Evolutionary conservation across 1,140 invertebrate genomes (phyloP).

Genomic region (Apis dorsata): DNA sequence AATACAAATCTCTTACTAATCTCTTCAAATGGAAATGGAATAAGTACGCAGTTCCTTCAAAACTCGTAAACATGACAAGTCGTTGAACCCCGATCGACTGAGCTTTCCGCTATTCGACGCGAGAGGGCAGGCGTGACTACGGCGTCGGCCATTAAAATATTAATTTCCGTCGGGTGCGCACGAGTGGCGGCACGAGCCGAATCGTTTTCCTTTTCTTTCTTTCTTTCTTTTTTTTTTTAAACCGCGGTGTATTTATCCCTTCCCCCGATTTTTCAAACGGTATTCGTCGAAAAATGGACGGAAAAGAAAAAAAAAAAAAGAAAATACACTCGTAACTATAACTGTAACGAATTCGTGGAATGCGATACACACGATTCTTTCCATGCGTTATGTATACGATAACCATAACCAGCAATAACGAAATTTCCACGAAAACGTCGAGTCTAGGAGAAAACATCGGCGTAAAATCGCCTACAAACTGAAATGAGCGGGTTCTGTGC

Average conservation of each 20-base stretch:
- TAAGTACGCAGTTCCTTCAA: background rate
- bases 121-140: background rate
- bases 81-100: background rate
- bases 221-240: conserved; percentile 3
- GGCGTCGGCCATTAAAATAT: conserved; percentile 24
- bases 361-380: background rate
- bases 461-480: background rate
- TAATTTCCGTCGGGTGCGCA: conserved; percentile 10
- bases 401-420: conserved; percentile 16
- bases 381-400: background rate
- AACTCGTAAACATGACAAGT: background rate
- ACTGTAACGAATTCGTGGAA: too few relatives aligned
- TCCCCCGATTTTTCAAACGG: too few relatives aligned
- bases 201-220: too few relatives aligned
- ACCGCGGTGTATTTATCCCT: too few relatives aligned
- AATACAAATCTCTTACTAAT: too few relatives aligned
- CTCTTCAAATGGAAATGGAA: too few relatives aligned
- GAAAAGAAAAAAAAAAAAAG: too few relatives aligned
- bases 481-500: background rate
- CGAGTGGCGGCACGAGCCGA: background rate
- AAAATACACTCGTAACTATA: too few relatives aligned
- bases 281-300: background rate
- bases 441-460: conserved; percentile 16
- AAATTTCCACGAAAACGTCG: conserved; percentile 24
- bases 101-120: too few relatives aligned